Evolutionary conservation across 2,888 invertebrate species (phyloP).

Genomic region (Agelastica alni): DNA sequence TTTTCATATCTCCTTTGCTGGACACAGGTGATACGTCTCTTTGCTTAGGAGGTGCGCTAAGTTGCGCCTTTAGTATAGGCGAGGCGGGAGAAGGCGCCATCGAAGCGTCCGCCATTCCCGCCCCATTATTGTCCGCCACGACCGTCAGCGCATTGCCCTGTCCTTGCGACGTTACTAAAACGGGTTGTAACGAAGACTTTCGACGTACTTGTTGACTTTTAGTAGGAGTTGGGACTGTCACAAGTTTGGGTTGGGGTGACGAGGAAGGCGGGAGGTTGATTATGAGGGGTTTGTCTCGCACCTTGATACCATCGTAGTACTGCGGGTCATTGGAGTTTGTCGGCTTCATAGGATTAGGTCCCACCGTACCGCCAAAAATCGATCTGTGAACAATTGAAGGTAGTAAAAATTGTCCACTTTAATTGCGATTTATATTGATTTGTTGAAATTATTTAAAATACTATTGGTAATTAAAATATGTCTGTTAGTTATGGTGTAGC

Average conservation of each 20-base stretch:
- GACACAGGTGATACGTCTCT: slow-evolving; percentile 49
- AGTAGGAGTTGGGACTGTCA: slow-evolving; percentile 22
- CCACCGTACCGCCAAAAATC: slow-evolving; percentile 81
- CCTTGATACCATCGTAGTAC: slow-evolving; percentile 71
- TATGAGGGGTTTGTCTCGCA: slow-evolving; percentile 65
- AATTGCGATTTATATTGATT: no score
- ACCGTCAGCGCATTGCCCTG: slow-evolving; percentile 29
- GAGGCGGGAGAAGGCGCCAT: slow-evolving; percentile 67
- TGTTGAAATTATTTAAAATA: no score
- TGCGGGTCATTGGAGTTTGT: slow-evolving; percentile 61
- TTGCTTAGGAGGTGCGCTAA: slow-evolving; percentile 70
- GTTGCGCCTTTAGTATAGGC: slow-evolving; percentile 82
- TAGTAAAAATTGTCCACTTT: no score
- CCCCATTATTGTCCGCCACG: slow-evolving; percentile 34
- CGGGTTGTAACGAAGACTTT: slow-evolving; percentile 34
- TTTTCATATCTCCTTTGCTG: slow-evolving; percentile 57
- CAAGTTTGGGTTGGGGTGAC: slow-evolving; percentile 26
- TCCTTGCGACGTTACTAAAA: slow-evolving; percentile 20
- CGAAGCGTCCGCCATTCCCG: slow-evolving; percentile 36
- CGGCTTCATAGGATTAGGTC: slow-evolving; percentile 73
- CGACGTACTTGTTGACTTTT: slow-evolving; percentile 38
- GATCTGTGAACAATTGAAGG: slow-evolving; percentile 60
- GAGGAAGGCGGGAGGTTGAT: slow-evolving; percentile 55
- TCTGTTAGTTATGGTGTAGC: slow-evolving; percentile 29
- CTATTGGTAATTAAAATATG: no score